Evolutionary conservation across 2,888 invertebrate species (phyloP), one percentile per base, ranked within the genome.

Genomic region (Stenolophus ochropezus): DNA sequence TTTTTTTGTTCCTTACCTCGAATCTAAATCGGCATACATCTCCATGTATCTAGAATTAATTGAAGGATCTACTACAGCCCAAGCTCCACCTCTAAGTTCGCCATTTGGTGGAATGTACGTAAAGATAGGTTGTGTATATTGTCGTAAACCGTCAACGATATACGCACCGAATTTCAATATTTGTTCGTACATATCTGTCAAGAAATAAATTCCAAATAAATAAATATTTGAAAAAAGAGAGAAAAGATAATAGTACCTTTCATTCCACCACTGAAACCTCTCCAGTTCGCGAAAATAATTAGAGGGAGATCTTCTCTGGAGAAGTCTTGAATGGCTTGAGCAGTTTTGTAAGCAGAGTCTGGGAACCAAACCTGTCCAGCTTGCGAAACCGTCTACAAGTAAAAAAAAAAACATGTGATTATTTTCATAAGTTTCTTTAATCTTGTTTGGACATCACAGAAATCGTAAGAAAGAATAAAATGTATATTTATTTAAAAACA

Each of bases 231-330:
- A n/a, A n/a, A n/a, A 77, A 49, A 23, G 86, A 51, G 2, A 51
- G 14, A 49, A n/a, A 49, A 49, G 11, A 27, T 27, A 27, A 3
- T 42, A 6, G 6, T 42, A 42, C 33, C 33, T 92, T 99, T 99
- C 96, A 99, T 99, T 84, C 99, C 99, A 6, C 99, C 99, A 83
- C 98, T 99, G 90, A 99, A 99, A 0, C 99, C 99, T 89, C 99
- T 92, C 98, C 99, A 99, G 90, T 99, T 99, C 18, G 99, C 99
- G 89, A 99, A 98, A 84, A 99, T 96, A 71, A 99, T 94, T 80
- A 99, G 92, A 0, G 99, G 99, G 14, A 99, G 91, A 85, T 95
- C 95, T 90, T 99, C 99, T 27, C 94, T 93, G 49, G 96, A 95
- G 90, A 99, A 99, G 90, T 99, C 99, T 89, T 96, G 95, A 86